A percentile compares a stretch with the other conserved stretches of the same genome.
Conservation (phyloP, 2,797 vertebrate species). For the Coregonus suidteri region DNA sequence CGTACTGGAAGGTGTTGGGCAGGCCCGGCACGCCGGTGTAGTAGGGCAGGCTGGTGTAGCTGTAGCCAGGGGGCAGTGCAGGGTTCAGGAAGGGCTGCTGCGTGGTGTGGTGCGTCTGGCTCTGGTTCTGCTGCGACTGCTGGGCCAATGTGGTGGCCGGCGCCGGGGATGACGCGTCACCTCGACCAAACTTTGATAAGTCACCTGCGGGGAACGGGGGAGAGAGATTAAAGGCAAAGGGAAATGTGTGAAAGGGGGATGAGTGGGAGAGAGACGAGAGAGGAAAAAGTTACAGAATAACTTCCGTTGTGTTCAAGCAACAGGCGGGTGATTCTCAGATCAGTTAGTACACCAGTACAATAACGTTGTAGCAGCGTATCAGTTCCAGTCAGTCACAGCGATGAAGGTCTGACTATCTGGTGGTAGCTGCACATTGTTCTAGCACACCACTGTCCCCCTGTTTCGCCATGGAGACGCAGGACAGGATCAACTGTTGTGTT, state of each 20-base stretch:
- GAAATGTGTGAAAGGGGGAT: not conserved
- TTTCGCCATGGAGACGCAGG: slow-evolving; percentile 30
- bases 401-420: slow-evolving; percentile 30
- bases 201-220: slow-evolving; percentile 75
- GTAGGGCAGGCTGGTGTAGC: slow-evolving; percentile 98
- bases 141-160: slow-evolving; percentile 96
- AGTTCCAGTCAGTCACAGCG: slow-evolving; percentile 40
- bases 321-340: not conserved
- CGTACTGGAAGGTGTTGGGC: slow-evolving; percentile 97
- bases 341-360: not conserved
- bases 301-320: not conserved
- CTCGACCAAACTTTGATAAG: slow-evolving; percentile 93
- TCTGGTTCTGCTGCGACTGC: slow-evolving; percentile 96
- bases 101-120: slow-evolving; percentile 91
- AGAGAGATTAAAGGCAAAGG: not conserved
- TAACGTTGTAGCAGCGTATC: slow-evolving; percentile 14
- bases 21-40: slow-evolving; percentile 97
- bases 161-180: slow-evolving; percentile 91
- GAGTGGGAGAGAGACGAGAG: not conserved
- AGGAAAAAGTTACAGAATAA: not conserved
- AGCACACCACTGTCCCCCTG: slow-evolving; percentile 6
- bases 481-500: slow-evolving; percentile 38
- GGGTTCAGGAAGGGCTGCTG: slow-evolving; percentile 98
- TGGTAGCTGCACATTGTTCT: slow-evolving; percentile 11
- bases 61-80: slow-evolving; percentile 95